phyloP scores from a whole-genome alignment of 1,140 invertebrate species.

The Zaprionus ghesquierei region DNA sequence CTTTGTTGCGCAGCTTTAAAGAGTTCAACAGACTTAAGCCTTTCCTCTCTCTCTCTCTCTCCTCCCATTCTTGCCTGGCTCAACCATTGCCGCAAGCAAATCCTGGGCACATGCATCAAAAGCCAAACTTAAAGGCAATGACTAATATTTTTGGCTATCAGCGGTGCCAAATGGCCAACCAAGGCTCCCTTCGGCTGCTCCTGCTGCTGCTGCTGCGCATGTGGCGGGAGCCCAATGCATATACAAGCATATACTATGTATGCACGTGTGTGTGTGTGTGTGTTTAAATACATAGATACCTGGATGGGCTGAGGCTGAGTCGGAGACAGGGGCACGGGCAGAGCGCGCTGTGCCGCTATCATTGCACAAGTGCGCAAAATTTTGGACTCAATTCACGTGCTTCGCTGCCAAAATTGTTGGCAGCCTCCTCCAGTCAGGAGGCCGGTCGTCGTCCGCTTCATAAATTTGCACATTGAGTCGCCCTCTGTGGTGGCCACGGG shows the following conservation, averaged over 20 bases:
- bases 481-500: slow-evolving; percentile 39
- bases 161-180: slow-evolving; percentile 63
- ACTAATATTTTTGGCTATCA: slow-evolving; percentile 70
- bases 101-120: slow-evolving; percentile 44
- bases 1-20: slow-evolving; percentile 2
- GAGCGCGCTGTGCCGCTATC: slow-evolving; percentile 52
- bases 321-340: slow-evolving; percentile 16
- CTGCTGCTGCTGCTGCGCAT: not conserved
- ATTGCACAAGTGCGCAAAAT: slow-evolving; percentile 80
- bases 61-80: not conserved
- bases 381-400: slow-evolving; percentile 79
- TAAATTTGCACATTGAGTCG: slow-evolving; percentile 78
- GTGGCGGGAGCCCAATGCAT: not conserved
- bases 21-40: slow-evolving; percentile 26
- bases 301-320: slow-evolving; percentile 4
- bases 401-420: slow-evolving; percentile 76
- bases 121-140: slow-evolving; percentile 67
- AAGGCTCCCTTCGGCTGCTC: slow-evolving; percentile 4
- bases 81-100: not conserved
- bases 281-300: slow-evolving; percentile 36
- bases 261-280: slow-evolving; percentile 23
- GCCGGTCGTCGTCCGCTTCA: slow-evolving; percentile 65
- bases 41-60: not conserved
- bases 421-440: slow-evolving; percentile 31
- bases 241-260: not conserved